Base-by-base conservation (phyloP, 1,140 invertebrate species). In the Sycophila sp. region DNA sequence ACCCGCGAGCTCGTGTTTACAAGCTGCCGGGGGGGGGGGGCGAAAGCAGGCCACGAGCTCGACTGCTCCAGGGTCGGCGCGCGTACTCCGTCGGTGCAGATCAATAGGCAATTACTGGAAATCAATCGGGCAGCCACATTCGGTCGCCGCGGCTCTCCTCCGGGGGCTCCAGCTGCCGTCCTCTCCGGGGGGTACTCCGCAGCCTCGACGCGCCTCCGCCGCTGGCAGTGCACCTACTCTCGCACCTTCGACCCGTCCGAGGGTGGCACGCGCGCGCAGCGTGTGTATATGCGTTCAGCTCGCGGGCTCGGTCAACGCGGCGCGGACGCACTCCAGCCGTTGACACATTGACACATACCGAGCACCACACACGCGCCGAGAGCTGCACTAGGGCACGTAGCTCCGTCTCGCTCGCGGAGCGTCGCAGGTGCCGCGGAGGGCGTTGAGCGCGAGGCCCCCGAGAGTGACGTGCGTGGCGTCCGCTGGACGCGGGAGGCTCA, bases 121-220 rank as follows among this genome's bases (percentile, higher is more conserved):
- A 62, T 62, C 58, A 69, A 69, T 69, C 38, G 56, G 56, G 56
- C 56, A 69, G 66, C 66, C 66, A 69, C 66, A 69, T 69, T 51
- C 56, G 56, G 11, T n/a, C 24, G 24, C 19, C 15, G 15, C 15
- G 49, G 49, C 49, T 10, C 24, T 8, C 28, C 24, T 26, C 26
- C 15, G 13, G 3, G 22, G n/a, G n/a, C n/a, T n/a, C n/a, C n/a
- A n/a, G n/a, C n/a, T n/a, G n/a, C n/a, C n/a, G n/a, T n/a, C n/a
- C n/a, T n/a, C n/a, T n/a, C n/a, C n/a, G n/a, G n/a, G n/a, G n/a
- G n/a, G n/a, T n/a, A 53, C 26, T 13, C 49, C 22, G 24, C 28
- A 15, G 30, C 24, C n/a, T 49, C 40, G 15, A 36, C 17, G 36
- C 24, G 26, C 28, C 22, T 42, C 53, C 19, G 10, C 24, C 51